Conservation (phyloP, 2,888 invertebrate species). For the Dendrolimus pini region DNA sequence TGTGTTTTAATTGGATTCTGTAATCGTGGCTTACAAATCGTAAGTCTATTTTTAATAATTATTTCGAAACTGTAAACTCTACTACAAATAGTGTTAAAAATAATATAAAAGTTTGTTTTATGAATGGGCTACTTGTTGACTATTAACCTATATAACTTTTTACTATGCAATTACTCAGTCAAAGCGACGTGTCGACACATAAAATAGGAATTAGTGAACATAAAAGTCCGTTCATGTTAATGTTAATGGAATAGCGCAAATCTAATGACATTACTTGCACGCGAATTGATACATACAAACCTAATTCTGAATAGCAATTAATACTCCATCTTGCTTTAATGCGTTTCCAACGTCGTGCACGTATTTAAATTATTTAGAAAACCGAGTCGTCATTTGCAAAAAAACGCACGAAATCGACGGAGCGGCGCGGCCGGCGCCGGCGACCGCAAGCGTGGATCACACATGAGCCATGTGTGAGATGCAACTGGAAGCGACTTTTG, state of each 20-base stretch:
- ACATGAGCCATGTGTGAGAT: constrained; percentile 25
- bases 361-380: constrained; percentile 76
- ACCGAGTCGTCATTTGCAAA: constrained; percentile 65
- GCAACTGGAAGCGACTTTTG: constrained; percentile 21
- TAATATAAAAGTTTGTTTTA: neutral
- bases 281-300: constrained; percentile 45
- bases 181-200: neutral
- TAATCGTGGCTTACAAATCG: constrained; percentile 52
- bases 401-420: constrained; percentile 67
- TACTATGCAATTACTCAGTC: neutral
- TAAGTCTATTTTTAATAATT: constrained; percentile 30
- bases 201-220: neutral
- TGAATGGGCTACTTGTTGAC: neutral
- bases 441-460: constrained; percentile 23
- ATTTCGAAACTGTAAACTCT: neutral
- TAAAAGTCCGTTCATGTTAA: neutral
- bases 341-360: constrained; percentile 56
- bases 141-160: neutral
- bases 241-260: neutral
- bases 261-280: constrained; percentile 26
- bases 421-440: constrained; percentile 46
- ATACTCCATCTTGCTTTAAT: constrained; percentile 41
- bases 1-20: constrained; percentile 65
- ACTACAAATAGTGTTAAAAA: neutral
- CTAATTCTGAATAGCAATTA: constrained; percentile 55